These are phyloP conservation scores for Meles meles DNA, from an alignment of 2,113 vertebrate genomes.

Conservation along the genomic window DNA sequence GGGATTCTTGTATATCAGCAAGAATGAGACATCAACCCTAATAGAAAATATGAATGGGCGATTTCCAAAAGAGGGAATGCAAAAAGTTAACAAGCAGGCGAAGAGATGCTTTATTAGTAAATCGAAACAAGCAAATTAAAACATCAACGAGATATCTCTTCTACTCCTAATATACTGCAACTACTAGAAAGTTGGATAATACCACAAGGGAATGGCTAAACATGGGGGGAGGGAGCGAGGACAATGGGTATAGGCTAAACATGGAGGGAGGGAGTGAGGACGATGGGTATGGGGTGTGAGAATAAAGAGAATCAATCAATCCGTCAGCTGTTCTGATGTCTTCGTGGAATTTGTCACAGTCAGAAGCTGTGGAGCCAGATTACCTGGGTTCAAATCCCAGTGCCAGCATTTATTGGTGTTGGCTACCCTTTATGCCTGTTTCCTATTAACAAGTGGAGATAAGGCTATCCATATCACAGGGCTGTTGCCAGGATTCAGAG, in stretches of 20 bases:
- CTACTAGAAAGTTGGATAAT: neutral
- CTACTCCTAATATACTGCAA: neutral
- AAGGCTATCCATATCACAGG: neutral
- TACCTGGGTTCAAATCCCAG: neutral
- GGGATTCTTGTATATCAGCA: neutral
- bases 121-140: neutral
- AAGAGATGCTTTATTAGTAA: conserved; percentile 13
- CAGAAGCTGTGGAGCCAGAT: neutral
- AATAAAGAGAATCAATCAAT: neutral
- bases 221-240: neutral
- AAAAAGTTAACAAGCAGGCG: neutral
- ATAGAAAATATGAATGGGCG: neutral
- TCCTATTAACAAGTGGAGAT: neutral
- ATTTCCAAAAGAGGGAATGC: neutral
- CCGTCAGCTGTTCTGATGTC: neutral
- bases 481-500: neutral
- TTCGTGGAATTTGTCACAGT: neutral
- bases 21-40: neutral
- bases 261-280: neutral
- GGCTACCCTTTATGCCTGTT: neutral
- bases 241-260: neutral
- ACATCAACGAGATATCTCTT: neutral
- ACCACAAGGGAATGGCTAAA: neutral
- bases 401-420: neutral
- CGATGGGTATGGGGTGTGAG: neutral